phyloP scores from a whole-genome alignment of 2,113 vertebrate genomes.

The Chaetops frenatus region DNA sequence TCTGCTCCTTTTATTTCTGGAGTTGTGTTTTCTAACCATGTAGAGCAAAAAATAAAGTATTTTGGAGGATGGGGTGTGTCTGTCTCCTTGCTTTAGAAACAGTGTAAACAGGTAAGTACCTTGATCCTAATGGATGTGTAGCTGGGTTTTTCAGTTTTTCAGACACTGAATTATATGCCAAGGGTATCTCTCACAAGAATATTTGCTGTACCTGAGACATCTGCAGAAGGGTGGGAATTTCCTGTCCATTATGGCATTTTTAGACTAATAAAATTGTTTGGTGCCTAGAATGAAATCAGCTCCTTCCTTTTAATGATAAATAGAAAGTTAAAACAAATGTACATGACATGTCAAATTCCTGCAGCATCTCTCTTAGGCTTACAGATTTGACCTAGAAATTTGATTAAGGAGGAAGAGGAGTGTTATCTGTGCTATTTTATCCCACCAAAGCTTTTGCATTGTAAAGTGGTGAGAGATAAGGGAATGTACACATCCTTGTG shows the following conservation, averaged over 20 bases:
- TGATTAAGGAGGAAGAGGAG: background rate
- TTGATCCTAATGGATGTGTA: background rate
- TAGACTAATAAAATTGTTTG: background rate
- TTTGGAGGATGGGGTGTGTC: background rate
- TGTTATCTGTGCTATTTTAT: background rate
- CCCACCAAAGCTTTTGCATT: background rate
- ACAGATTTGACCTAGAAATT: background rate
- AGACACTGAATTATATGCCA: background rate
- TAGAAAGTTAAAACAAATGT: background rate
- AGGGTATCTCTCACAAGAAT: background rate
- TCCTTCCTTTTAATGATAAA: background rate
- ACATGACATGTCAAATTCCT: background rate
- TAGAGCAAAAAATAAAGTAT: background rate
- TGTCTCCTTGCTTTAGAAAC: background rate
- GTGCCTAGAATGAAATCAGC: background rate
- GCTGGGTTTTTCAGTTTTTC: background rate
- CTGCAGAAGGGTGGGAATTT: background rate
- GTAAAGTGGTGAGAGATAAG: background rate
- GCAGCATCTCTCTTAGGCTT: background rate
- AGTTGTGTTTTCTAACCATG: background rate
- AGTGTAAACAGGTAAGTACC: background rate
- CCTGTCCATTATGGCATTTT: background rate
- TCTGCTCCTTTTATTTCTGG: background rate
- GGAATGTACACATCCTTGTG: background rate
- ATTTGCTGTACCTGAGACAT: background rate